Conservation (phyloP, 2,113 vertebrate species). For the Mastomys natalensis region DNA sequence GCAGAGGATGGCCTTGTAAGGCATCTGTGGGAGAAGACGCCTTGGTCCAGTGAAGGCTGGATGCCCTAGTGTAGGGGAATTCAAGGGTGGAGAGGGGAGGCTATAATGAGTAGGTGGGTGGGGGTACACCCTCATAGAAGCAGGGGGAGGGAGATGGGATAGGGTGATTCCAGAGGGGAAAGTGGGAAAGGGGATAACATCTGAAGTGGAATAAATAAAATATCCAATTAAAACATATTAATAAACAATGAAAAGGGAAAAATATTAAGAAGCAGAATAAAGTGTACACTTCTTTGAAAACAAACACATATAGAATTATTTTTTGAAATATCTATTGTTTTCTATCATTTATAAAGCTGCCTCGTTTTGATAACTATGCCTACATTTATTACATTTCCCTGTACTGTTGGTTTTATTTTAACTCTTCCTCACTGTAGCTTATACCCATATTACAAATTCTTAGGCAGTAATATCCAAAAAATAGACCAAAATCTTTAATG, state of each 20-base stretch:
- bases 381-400: background rate
- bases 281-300: background rate
- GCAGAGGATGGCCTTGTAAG: too few relatives aligned
- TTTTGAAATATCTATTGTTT: background rate
- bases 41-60: too few relatives aligned
- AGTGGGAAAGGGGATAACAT: too few relatives aligned
- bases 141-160: too few relatives aligned
- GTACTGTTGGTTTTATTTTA: background rate
- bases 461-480: background rate
- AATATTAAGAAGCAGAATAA: background rate
- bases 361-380: background rate
- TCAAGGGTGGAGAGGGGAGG: too few relatives aligned
- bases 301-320: background rate
- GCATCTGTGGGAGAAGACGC: too few relatives aligned
- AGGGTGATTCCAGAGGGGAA: too few relatives aligned
- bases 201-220: too few relatives aligned
- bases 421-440: background rate
- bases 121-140: too few relatives aligned
- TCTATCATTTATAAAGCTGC: background rate
- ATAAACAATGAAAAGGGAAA: background rate
- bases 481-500: background rate
- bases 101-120: too few relatives aligned
- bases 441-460: background rate
- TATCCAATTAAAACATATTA: background rate
- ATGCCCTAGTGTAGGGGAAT: too few relatives aligned